phyloP scores from a whole-genome alignment of 1,140 invertebrate genomes.

The Drosophila mayri region DNA sequence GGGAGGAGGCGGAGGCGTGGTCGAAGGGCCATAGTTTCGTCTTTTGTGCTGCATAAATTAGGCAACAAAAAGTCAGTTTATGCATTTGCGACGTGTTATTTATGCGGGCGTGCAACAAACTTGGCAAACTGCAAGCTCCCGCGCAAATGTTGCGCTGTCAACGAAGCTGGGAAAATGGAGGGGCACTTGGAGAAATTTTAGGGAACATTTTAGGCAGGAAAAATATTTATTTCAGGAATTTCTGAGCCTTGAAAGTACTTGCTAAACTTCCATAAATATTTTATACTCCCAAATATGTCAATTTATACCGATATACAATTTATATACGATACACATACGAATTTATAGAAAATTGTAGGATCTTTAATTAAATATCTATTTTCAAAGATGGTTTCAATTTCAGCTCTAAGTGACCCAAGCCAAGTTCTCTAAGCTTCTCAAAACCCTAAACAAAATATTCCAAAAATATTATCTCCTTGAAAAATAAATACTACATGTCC shows the following conservation, averaged over 20 bases:
- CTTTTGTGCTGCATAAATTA: conserved; percentile 79
- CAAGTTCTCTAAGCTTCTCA: not conserved
- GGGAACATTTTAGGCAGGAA: no score
- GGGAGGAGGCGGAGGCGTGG: not conserved
- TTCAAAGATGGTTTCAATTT: not conserved
- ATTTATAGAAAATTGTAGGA: no score
- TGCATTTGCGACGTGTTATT: conserved; percentile 80
- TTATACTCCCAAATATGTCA: no score
- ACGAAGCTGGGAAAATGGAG: conserved; percentile 17
- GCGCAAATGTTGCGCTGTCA: conserved; percentile 65
- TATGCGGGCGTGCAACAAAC: conserved; percentile 79
- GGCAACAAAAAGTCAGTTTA: conserved; percentile 80
- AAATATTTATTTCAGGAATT: fast-evolving
- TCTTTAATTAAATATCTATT: no score
- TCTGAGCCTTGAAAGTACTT: not conserved
- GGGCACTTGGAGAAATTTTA: not conserved
- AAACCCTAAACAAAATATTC: not conserved
- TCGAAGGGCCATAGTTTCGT: conserved; percentile 47
- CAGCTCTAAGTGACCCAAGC: fast-evolving
- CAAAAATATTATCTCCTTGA: not conserved
- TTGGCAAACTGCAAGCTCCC: conserved; percentile 48
- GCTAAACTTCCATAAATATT: no score
- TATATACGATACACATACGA: no score
- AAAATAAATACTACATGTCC: not conserved
- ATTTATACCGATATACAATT: no score